Conservation (phyloP, 2,888 invertebrate genomes). For the Drosophila demipolita region DNA sequence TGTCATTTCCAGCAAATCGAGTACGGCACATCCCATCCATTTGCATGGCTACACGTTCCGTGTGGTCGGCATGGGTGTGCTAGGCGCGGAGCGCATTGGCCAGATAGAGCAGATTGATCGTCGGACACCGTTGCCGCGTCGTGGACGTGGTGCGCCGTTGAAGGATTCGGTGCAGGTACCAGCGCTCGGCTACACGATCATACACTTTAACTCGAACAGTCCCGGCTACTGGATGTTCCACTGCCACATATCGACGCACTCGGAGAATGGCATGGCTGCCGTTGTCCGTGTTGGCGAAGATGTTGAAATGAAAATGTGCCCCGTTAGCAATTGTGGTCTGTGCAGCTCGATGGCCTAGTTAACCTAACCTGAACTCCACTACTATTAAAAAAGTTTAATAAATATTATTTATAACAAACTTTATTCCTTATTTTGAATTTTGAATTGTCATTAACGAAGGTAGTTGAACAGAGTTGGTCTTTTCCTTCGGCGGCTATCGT, state of each 20-base stretch:
- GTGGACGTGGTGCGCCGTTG: constrained; percentile 72
- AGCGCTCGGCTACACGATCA: constrained; percentile 80
- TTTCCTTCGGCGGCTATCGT: background rate
- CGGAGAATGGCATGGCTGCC: constrained; percentile 82
- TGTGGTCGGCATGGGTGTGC: constrained; percentile 82
- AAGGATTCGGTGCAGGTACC: constrained; percentile 83
- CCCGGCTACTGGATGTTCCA: constrained; percentile 83
- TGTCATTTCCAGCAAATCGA: constrained; percentile 73
- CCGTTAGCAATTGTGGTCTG: constrained; percentile 82
- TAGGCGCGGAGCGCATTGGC: constrained; percentile 73
- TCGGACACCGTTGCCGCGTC: constrained; percentile 71
- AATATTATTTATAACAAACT: background rate
- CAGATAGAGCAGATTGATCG: constrained; percentile 80
- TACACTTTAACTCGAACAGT: constrained; percentile 78
- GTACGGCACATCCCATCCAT: constrained; percentile 80
- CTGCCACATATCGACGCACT: constrained; percentile 82
- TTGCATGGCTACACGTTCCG: constrained; percentile 83
- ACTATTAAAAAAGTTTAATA: background rate
- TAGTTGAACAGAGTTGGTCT: constrained; percentile 8
- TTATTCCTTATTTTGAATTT: background rate
- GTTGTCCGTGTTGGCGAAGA: constrained; percentile 81
- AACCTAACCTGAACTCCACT: background rate
- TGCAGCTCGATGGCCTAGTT: constrained; percentile 72
- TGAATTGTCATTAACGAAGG: too few species aligned
- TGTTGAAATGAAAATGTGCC: constrained; percentile 82